Evolutionary conservation across 2,113 vertebrate genomes (phyloP).

Genomic region (Illadopsis cleaveri): DNA sequence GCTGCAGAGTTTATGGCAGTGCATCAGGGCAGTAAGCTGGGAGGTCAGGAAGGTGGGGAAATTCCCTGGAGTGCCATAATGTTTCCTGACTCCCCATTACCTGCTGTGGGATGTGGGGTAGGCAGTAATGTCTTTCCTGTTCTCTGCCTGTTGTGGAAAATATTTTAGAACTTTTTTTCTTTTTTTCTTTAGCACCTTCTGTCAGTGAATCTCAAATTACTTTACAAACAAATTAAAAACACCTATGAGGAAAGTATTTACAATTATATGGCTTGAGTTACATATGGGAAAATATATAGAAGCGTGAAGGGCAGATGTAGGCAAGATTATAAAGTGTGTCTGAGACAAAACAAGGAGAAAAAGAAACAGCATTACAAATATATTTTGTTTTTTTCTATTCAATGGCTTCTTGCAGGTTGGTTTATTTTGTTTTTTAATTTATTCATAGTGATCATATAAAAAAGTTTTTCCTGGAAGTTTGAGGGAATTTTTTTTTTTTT

Average conservation of each 20-base stretch:
- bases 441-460: neutral
- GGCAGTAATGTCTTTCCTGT: neutral
- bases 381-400: neutral
- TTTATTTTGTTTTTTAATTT: neutral
- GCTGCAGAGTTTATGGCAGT: slow-evolving; percentile 4
- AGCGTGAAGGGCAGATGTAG: neutral
- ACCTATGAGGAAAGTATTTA: neutral
- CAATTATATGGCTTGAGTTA: neutral
- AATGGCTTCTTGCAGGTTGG: neutral
- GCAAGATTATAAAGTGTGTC: neutral
- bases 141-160: neutral
- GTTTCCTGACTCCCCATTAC: neutral
- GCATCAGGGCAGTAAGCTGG: neutral
- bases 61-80: slow-evolving; percentile 9
- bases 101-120: neutral
- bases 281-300: neutral
- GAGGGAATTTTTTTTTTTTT: neutral
- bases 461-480: neutral
- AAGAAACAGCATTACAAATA: neutral
- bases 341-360: neutral
- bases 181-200: neutral
- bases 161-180: neutral
- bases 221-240: slow-evolving; percentile 43
- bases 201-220: slow-evolving; percentile 11
- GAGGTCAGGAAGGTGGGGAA: neutral